These are phyloP conservation scores for Syrista parreyssii DNA, from an alignment of 2,888 invertebrate genomes.

Conservation along the genomic window DNA sequence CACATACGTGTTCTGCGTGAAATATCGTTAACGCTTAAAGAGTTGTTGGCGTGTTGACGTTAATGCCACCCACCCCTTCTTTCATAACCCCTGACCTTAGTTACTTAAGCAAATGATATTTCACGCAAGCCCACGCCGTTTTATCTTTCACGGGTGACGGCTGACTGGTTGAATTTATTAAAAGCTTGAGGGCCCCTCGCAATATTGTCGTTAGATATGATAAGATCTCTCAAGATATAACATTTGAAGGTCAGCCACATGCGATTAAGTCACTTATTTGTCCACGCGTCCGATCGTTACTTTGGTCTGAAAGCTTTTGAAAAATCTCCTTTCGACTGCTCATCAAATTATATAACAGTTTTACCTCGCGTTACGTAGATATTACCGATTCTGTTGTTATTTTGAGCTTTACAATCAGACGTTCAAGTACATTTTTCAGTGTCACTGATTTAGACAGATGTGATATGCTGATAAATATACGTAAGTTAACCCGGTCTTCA, in stretches of 20 bases:
- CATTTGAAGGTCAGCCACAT: neutral
- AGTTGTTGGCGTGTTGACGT: neutral
- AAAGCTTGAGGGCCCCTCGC: neutral
- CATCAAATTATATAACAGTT: neutral
- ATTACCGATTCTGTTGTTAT: neutral
- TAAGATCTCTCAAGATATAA: neutral
- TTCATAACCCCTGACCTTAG: neutral
- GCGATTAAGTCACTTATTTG: neutral
- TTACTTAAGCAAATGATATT: neutral
- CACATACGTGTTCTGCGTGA: neutral
- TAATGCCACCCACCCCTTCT: neutral
- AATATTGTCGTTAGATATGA: neutral
- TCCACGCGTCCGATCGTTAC: neutral
- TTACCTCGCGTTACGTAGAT: neutral
- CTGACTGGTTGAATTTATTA: neutral
- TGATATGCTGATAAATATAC: neutral
- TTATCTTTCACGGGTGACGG: neutral
- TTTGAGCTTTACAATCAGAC: neutral
- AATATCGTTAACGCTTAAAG: slow-evolving; percentile 2
- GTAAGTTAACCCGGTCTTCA: neutral
- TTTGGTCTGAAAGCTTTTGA: neutral
- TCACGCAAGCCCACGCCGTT: neutral
- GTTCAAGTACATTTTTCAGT: neutral
- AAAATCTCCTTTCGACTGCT: neutral
- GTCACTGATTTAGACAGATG: neutral